Base-by-base conservation (phyloP, 2,113 vertebrate genomes). In the Callopanchax toddi region DNA sequence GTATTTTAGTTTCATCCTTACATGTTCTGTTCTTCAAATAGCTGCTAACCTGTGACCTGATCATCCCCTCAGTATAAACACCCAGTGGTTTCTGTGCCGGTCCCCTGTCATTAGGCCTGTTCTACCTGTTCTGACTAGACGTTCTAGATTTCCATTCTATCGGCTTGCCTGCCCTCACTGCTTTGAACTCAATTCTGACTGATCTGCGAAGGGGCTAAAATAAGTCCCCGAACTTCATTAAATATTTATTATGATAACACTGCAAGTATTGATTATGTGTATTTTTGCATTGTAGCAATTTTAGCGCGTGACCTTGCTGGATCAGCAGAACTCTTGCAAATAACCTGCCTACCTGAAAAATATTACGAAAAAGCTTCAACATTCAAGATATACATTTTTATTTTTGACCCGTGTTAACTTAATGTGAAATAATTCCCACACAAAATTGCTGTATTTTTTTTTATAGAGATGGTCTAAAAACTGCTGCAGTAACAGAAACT, bases 401-500 rank as follows among this genome's bases (percentile, higher is more conserved):
- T n/a, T 36, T 8, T 25, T 32, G 49, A n/a, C 2, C 10, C 16
- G 6, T 2, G 9, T 56, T 23, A 56, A 15, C 22, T 10, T 11
- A 56, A 17, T 4, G 4, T 46, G 9, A 37, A n/a, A 17, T 15
- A 43, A 2, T 9, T 43, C 18, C 4, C 40, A 17, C 7, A 18
- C 42, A 11, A 2, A 16, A 11, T 20, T 11, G n/a, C 13, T 44
- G n/a, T 8, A n/a, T 54, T 11, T n/a, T 16, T 53, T 36, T 4
- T 36, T 18, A 37, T 9, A 6, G 13, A 53, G 11, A 36, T 21
- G 4, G 13, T 25, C 1, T 49, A 5, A 25, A 25, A 25, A 25
- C n/a, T 50, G 48, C 48, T 50, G 12, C 4, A 50, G 48, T 48
- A 21, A 56, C 55, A 65, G 25, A 21, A 51, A 59, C 54, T 52